A percentile compares a stretch with the other conserved stretches of the same genome.
Evolutionary conservation across 2,888 invertebrate species (phyloP).

Genomic region (Drosophila longiperda): DNA sequence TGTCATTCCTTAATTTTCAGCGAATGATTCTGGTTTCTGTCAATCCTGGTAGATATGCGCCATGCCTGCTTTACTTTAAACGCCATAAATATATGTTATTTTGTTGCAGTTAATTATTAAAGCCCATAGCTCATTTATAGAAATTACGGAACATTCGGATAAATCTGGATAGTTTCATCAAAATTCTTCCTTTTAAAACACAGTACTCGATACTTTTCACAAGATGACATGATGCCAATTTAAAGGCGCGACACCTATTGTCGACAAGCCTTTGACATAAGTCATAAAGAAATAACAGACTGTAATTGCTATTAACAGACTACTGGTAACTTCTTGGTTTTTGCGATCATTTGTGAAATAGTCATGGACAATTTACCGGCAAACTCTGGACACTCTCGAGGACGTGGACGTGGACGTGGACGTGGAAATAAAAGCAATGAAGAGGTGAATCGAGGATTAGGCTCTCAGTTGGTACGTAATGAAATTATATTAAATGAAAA

Average conservation of each 20-base stretch:
- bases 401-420: conserved; percentile 58
- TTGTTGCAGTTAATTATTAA: no score
- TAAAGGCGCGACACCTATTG: background rate
- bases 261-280: background rate
- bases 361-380: conserved; percentile 46
- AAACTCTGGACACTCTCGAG: conserved; percentile 50
- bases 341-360: background rate
- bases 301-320: no score
- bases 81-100: no score
- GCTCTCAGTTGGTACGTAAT: conserved; percentile 41
- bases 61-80: no score
- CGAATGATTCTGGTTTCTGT: background rate
- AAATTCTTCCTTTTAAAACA: background rate
- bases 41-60: no score
- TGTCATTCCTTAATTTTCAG: background rate
- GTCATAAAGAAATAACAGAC: background rate
- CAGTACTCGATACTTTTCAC: background rate
- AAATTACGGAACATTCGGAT: no score
- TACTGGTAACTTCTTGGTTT: background rate
- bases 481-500: background rate
- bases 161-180: background rate
- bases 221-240: background rate
- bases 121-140: no score
- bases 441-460: conserved; percentile 2
- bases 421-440: conserved; percentile 40